Conservation (phyloP, 2,888 invertebrate species). For the Cordilura impudica region DNA sequence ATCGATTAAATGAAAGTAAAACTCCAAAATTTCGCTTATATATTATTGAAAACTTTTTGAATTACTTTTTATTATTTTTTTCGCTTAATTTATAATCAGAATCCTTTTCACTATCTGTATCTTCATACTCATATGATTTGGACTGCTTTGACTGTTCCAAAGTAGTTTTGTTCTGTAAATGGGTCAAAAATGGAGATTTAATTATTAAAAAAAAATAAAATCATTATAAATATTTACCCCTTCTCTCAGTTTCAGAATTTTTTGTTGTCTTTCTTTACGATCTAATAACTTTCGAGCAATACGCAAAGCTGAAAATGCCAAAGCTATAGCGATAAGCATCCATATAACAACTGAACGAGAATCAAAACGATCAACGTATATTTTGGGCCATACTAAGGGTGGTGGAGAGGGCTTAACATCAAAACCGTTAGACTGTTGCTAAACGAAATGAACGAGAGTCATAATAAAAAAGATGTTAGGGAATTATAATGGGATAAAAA, state of each 20-base stretch:
- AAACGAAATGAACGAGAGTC: slow-evolving; percentile 29
- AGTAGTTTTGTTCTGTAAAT: background rate
- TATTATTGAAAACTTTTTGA: no score
- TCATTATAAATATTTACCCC: background rate
- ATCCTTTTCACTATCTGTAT: background rate
- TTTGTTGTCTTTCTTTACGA: slow-evolving; percentile 65
- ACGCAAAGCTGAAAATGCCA: slow-evolving; percentile 72
- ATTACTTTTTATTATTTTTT: background rate
- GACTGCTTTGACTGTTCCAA: slow-evolving; percentile 3
- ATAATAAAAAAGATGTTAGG: background rate
- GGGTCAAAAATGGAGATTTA: background rate
- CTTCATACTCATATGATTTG: background rate
- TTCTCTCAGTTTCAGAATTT: slow-evolving; percentile 20
- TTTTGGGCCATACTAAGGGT: slow-evolving; percentile 72
- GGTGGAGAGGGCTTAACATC: slow-evolving; percentile 65
- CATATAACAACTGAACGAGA: slow-evolving; percentile 76
- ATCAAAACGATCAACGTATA: slow-evolving; percentile 73
- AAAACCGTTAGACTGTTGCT: background rate
- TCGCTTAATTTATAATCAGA: background rate
- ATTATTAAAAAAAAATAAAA: background rate
- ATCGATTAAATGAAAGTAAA: no score
- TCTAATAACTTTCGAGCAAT: slow-evolving; percentile 70
- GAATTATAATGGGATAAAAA: background rate
- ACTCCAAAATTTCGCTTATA: no score
- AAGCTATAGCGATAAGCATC: slow-evolving; percentile 73